These are phyloP conservation scores for Philaethria dido DNA, from an alignment of 2,888 invertebrate genomes.

Conservation along the genomic window DNA sequence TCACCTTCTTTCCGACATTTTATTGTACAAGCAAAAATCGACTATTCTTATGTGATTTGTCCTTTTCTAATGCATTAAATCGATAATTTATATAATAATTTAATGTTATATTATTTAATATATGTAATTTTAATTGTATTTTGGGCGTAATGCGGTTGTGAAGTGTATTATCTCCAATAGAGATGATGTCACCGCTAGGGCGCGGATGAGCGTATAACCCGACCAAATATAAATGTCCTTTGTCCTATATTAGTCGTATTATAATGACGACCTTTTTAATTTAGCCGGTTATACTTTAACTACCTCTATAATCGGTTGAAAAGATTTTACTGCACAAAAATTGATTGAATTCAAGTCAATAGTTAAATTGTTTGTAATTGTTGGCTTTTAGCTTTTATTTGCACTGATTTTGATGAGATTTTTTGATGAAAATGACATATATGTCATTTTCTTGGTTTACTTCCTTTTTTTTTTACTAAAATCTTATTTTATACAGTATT, in stretches of 20 bases:
- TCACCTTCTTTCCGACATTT: slow-evolving; percentile 38
- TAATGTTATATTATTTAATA: slow-evolving; percentile 38
- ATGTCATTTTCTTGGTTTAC: neutral
- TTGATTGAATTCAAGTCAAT: slow-evolving; percentile 31
- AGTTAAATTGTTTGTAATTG: slow-evolving; percentile 26
- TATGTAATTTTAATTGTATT: slow-evolving; percentile 39
- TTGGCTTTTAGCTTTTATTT: slow-evolving; percentile 5
- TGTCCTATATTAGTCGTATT: slow-evolving; percentile 23
- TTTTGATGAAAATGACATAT: neutral
- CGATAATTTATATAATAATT: slow-evolving; percentile 38
- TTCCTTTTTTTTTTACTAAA: neutral
- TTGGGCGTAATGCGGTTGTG: slow-evolving; percentile 74
- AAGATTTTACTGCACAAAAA: slow-evolving; percentile 34
- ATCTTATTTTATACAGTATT: neutral
- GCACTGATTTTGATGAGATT: slow-evolving; percentile 5
- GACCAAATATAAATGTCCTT: slow-evolving; percentile 47
- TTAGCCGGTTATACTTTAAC: slow-evolving; percentile 36
- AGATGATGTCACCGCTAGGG: slow-evolving; percentile 74
- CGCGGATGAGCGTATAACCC: slow-evolving; percentile 63
- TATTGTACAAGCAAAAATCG: slow-evolving; percentile 22
- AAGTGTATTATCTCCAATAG: slow-evolving; percentile 71
- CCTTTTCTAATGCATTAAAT: neutral
- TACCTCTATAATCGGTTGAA: slow-evolving; percentile 24
- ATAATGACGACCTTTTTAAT: slow-evolving; percentile 36
- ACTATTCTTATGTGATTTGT: slow-evolving; percentile 6